These are phyloP conservation scores for Bothrops jararaca DNA, from an alignment of 2,113 vertebrate species.

Conservation along the genomic window DNA sequence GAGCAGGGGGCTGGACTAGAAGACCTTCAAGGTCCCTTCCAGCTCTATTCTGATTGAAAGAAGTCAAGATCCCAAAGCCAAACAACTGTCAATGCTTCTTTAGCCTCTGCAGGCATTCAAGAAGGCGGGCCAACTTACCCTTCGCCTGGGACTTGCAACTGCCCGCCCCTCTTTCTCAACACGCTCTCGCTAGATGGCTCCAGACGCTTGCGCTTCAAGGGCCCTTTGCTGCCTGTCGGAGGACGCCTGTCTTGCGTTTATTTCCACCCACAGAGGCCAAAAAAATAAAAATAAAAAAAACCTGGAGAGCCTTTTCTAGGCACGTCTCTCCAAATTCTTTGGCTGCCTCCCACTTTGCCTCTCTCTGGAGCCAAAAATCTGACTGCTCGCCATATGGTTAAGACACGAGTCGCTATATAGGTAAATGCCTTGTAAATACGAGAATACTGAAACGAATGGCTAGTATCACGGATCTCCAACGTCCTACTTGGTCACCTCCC, in stretches of 20 bases:
- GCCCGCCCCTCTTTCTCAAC: background rate
- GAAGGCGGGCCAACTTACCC: background rate
- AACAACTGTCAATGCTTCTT: background rate
- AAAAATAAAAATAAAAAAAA: background rate
- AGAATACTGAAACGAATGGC: background rate
- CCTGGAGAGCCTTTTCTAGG: background rate
- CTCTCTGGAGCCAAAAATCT: background rate
- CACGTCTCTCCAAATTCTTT: background rate
- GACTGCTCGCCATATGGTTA: background rate
- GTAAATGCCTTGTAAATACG: background rate
- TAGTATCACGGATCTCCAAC: background rate
- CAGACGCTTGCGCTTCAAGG: background rate
- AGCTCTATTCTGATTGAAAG: background rate
- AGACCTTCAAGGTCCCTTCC: background rate
- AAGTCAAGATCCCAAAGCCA: background rate
- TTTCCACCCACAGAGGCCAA: background rate
- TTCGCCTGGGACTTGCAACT: background rate
- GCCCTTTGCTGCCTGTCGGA: background rate
- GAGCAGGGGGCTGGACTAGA: background rate
- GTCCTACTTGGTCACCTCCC: background rate
- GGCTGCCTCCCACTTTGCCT: background rate
- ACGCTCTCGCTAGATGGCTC: background rate
- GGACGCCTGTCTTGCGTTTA: background rate
- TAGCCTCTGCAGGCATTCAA: background rate
- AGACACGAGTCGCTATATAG: no score